A percentile compares a stretch with the other conserved stretches of the same genome.
Conservation (phyloP, 1,140 invertebrate species). For the Caenorhabditis tropicalis region DNA sequence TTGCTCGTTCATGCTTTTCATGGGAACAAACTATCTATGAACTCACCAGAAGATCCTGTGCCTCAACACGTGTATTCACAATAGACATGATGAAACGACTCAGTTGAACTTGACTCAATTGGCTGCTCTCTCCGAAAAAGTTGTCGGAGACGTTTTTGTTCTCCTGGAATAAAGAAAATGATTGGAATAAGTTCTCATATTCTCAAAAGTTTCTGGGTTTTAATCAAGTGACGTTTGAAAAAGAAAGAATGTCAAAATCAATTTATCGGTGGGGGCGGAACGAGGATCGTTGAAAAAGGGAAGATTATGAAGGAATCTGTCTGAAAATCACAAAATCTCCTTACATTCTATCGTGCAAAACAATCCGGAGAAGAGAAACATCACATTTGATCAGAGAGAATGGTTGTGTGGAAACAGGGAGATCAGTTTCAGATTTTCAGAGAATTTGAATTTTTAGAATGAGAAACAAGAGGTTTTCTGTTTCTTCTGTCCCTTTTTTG, state of each 20-base stretch:
- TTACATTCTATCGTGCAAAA: too few relatives aligned
- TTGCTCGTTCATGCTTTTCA: too few relatives aligned
- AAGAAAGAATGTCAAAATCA: neutral
- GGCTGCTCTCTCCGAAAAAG: neutral
- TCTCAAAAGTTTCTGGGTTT: neutral
- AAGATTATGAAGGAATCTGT: neutral
- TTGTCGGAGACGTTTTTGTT: neutral
- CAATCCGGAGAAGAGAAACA: too few relatives aligned
- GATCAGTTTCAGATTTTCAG: too few relatives aligned
- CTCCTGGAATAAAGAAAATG: neutral
- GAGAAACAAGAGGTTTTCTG: too few relatives aligned
- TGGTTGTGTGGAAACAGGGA: too few relatives aligned
- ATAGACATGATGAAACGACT: constrained; percentile 23
- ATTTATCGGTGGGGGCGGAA: neutral
- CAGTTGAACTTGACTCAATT: neutral
- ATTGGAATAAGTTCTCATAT: neutral
- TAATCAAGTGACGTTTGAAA: neutral
- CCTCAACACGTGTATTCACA: constrained; percentile 27
- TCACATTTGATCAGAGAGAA: too few relatives aligned
- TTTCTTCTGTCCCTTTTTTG: too few relatives aligned
- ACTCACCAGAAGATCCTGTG: constrained; percentile 22
- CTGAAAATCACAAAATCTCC: neutral
- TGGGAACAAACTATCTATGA: too few relatives aligned
- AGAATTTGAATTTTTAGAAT: too few relatives aligned
- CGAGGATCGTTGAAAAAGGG: neutral